Percentiles rank a stretch among this genome's conserved stretches.
phyloP scores from a whole-genome alignment of 1,140 invertebrate genomes.

The Heliconius congener region DNA sequence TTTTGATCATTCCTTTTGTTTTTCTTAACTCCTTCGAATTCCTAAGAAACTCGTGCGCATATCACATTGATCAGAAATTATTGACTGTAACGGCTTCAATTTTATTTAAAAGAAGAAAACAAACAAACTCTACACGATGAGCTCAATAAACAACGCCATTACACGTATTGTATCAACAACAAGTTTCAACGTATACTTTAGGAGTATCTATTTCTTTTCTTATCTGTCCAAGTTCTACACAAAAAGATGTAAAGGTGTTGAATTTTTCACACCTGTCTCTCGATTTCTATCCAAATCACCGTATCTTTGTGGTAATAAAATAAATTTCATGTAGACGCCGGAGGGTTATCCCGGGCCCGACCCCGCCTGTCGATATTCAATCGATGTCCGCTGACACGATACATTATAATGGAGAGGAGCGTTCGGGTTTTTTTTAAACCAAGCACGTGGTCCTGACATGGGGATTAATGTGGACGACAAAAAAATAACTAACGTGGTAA shows the following conservation, averaged over 20 bases:
- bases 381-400: conserved; percentile 77
- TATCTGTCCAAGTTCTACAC: conserved; percentile 58
- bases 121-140: conserved; percentile 55
- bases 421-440: conserved; percentile 66
- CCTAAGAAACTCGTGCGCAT: conserved; percentile 61
- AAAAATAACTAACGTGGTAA: conserved; percentile 57
- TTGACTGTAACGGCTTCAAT: conserved; percentile 53
- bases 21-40: conserved; percentile 53
- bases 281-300: conserved; percentile 75
- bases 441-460: conserved; percentile 75
- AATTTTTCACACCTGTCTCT: conserved; percentile 79
- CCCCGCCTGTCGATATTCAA: conserved; percentile 71
- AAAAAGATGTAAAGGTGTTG: conserved; percentile 74
- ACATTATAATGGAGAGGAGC: conserved; percentile 76
- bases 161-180: conserved; percentile 64
- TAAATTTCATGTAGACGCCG: conserved; percentile 77
- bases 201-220: conserved; percentile 66
- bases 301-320: conserved; percentile 79
- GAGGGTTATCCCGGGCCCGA: conserved; percentile 65
- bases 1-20: conserved; percentile 69
- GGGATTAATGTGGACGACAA: conserved; percentile 76
- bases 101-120: conserved; percentile 54
- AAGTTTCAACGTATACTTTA: conserved; percentile 51
- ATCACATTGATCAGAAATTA: conserved; percentile 61
- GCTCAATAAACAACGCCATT: conserved; percentile 59